phyloP scores from a whole-genome alignment of 2,113 vertebrate species.

The Callopanchax toddi region DNA sequence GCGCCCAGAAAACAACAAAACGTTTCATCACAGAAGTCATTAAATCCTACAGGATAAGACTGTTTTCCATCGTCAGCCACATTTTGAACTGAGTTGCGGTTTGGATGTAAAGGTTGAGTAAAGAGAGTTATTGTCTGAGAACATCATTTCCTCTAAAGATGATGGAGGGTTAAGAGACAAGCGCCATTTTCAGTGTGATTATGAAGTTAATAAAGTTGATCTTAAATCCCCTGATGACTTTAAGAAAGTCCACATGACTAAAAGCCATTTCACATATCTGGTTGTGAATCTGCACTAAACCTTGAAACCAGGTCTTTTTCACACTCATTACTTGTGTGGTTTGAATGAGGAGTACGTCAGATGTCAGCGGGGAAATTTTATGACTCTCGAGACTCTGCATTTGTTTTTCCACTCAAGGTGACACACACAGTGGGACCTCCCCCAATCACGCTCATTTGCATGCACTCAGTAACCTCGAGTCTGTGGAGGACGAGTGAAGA shows the following conservation, averaged over 20 bases:
- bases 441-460: conserved; percentile 19
- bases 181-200: not conserved
- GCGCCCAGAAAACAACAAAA: too few species aligned
- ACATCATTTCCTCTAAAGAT: too few species aligned
- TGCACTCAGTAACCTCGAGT: conserved; percentile 29
- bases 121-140: too few species aligned
- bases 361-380: conserved; percentile 39
- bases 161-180: too few species aligned
- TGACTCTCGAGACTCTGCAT: conserved; percentile 29
- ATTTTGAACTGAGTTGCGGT: too few species aligned
- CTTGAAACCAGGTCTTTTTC: not conserved
- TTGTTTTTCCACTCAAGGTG: conserved; percentile 49
- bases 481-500: not conserved
- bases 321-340: not conserved
- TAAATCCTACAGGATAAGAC: too few species aligned
- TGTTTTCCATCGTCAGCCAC: too few species aligned
- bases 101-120: too few species aligned
- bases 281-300: not conserved
- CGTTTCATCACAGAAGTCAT: too few species aligned
- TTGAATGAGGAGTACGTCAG: conserved; percentile 27
- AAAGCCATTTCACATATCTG: conserved; percentile 2
- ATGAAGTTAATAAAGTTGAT: conserved; percentile 1
- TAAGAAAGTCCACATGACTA: conserved; percentile 31
- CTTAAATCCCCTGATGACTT: not conserved
- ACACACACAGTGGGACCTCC: conserved; percentile 35